These are phyloP conservation scores for Enteromius fasciolatus DNA, from an alignment of 2,797 vertebrate species.

Conservation along the genomic window DNA sequence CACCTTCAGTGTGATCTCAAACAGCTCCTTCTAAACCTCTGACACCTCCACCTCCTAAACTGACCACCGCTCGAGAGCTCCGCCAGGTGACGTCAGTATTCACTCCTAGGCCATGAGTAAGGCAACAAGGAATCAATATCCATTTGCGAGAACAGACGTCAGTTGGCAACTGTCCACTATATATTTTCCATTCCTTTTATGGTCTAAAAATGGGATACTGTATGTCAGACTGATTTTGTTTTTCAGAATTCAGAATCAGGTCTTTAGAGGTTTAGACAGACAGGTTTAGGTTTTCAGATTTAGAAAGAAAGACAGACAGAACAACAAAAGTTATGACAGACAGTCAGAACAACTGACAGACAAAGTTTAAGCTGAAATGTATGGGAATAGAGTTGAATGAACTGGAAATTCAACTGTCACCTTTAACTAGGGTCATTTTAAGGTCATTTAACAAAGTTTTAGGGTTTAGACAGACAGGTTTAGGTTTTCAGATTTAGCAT, in stretches of 20 bases:
- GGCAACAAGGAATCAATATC: constrained; percentile 15
- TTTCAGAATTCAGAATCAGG: neutral
- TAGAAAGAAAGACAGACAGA: neutral
- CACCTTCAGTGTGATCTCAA: constrained; percentile 56
- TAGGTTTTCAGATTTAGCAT: neutral
- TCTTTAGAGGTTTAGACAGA: no score
- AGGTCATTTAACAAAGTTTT: neutral
- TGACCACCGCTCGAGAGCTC: constrained; percentile 39
- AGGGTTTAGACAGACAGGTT: neutral
- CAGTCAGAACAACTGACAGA: neutral
- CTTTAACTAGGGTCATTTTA: neutral
- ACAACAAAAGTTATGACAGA: neutral
- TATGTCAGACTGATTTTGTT: neutral
- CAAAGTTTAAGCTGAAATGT: neutral
- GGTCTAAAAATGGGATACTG: neutral
- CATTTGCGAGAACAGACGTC: neutral
- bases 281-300: no score
- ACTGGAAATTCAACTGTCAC: neutral
- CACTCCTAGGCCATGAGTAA: constrained; percentile 26
- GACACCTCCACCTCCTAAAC: constrained; percentile 48
- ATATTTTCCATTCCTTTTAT: neutral
- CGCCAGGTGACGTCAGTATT: constrained; percentile 7
- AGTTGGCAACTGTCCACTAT: neutral
- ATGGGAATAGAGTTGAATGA: neutral
- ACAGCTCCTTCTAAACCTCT: constrained; percentile 51